These are phyloP conservation scores for Petrolisthes manimaculis DNA, from an alignment of 2,888 invertebrate genomes.

Conservation along the genomic window DNA sequence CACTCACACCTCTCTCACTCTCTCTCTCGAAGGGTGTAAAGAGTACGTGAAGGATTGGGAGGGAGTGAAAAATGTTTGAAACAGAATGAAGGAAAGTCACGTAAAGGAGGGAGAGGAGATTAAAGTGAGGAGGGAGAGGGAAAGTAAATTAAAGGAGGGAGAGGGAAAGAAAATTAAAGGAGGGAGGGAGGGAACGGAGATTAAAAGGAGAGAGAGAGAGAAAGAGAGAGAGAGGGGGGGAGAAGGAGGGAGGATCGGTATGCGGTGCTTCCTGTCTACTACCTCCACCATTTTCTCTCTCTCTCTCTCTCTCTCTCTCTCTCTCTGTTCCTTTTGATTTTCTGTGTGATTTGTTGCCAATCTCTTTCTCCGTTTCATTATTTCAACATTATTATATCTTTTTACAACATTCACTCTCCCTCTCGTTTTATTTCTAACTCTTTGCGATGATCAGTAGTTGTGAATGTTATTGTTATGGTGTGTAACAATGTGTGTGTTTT, in stretches of 20 bases:
- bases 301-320: neutral
- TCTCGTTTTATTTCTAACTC: no score
- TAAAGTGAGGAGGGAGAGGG: neutral
- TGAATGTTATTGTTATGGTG: no score
- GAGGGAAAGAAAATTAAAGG: neutral
- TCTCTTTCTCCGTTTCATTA: neutral
- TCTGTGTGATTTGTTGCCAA: no score
- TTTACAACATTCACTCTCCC: no score
- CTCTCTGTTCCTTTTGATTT: neutral
- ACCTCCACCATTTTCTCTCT: neutral
- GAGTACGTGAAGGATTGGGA: neutral
- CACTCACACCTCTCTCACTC: neutral
- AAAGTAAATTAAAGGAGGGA: neutral
- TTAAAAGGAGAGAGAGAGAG: conserved; percentile 6
- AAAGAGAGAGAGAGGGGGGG: conserved; percentile 34
- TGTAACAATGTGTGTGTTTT: no score
- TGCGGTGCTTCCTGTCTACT: conserved; percentile 15
- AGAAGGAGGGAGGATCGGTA: neutral
- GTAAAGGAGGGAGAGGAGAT: neutral
- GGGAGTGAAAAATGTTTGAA: conserved; percentile 8
- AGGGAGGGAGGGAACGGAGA: neutral
- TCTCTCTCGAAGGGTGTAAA: neutral
- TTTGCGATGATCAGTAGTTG: no score
- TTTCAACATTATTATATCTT: no score
- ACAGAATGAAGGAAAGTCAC: conserved; percentile 10